Conservation (phyloP, 1,140 invertebrate species). For the Tetranychus urticae region DNA sequence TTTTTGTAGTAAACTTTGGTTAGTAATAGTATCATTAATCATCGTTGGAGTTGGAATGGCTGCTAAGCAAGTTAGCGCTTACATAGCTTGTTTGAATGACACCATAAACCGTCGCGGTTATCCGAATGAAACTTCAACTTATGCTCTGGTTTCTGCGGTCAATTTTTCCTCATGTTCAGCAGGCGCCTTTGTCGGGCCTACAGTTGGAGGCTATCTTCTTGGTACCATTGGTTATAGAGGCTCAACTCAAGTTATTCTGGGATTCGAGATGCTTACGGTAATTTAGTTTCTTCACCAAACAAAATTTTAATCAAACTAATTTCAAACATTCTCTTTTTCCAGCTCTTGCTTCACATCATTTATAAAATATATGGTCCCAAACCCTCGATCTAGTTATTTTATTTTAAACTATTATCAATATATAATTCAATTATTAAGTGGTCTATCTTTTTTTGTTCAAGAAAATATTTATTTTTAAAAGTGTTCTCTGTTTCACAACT, state of each 20-base stretch:
- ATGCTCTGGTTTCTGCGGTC: constrained; percentile 52
- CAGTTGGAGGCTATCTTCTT: constrained; percentile 10
- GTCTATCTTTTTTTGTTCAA: too few species aligned
- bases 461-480: too few species aligned
- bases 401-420: too few species aligned
- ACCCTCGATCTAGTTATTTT: too few species aligned
- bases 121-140: constrained; percentile 52
- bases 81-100: constrained; percentile 47
- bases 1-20: constrained; percentile 24
- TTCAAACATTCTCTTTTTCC: too few species aligned
- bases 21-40: constrained; percentile 39
- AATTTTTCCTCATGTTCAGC: constrained; percentile 58
- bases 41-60: constrained; percentile 52
- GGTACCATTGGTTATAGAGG: constrained; percentile 9
- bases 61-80: constrained; percentile 52
- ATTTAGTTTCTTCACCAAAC: not conserved
- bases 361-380: too few species aligned
- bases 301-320: too few species aligned
- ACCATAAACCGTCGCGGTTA: constrained; percentile 41
- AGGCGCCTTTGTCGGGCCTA: constrained; percentile 22
- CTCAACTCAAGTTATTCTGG: constrained; percentile 5
- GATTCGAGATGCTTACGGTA: constrained; percentile 1
- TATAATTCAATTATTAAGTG: too few species aligned
- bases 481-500: too few species aligned
- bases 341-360: too few species aligned